Base-by-base conservation (phyloP, 2,888 invertebrate species). In the Saturnia pavonia region DNA sequence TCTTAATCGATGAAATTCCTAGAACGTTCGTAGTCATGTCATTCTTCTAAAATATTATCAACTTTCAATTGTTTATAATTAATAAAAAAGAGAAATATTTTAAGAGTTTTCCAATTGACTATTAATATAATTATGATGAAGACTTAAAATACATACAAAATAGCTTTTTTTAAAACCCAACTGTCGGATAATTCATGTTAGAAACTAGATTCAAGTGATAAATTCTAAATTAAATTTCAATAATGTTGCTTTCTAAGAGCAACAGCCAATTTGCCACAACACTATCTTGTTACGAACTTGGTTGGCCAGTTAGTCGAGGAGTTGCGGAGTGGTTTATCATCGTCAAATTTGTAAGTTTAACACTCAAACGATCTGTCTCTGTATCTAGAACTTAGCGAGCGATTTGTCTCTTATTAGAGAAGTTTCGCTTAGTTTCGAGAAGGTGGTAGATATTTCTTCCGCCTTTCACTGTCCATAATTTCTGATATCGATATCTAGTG, bases 351-450 rank as follows among this genome's bases (percentile, higher is more conserved):
- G 57, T 60, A 27, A 27, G 12, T 25, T 60, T 27, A 60, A 60
- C 57, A 60, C 25, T 60, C 19, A 60, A 19, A 27, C 27, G 27
- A 60, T 60, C 57, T 60, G 14, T 27, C 16, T 25, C 27, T 60
- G 14, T 25, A 27, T 60, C 57, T 25, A 60, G 57, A 60, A 60
- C 57, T 60, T 27, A 14, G 14, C 19, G 57, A 14, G 27, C 57
- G 25, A 60, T 60, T 60, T 60, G 57, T 60, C 57, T 60, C 25
- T 27, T 60, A 60, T 25, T 60, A 60, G 27, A 60, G 57, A 27
- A 60, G 57, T 60, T 60, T 25, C 27, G 7, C 25, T 60, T 60
- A 27, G 57, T 60, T 60, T 60, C 14, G 14, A 60, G 12, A 14
- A 9, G 3, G 3, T 14, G 14, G 11, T 60, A 60, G 14, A 60